Base-by-base conservation (phyloP, 2,888 invertebrate species). In the Monopis laevigella region DNA sequence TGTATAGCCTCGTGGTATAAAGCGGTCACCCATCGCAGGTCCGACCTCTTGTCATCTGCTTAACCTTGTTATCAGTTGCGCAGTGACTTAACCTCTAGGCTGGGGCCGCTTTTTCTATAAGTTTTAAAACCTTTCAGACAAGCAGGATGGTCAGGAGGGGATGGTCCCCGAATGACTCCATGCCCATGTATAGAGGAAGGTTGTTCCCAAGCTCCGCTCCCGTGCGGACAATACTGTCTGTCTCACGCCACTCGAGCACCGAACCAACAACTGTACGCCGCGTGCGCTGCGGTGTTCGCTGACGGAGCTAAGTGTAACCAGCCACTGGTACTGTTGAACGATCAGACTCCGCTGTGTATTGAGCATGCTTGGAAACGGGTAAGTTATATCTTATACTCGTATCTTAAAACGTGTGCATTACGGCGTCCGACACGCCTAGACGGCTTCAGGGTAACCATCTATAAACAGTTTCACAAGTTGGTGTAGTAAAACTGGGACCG, bases 291-390 rank as follows among this genome's bases (percentile, higher is more conserved):
- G 1, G 81, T 81, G 46, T 82, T 81, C 58, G 78, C 78, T 2
- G 80, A 74, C 35, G 81, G 81, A 1, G 61, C 72, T 46, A 64
- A 77, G 44, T 82, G 82, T 51, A 64, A 69, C 48, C 75, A 74
- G 49, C 80, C 81, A 48, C 64, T 82, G 21, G 40, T 81, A 43
- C 77, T 77, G 57, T 64, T 81, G 43, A 62, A 65, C 7, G 70
- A 71, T 16, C 73, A 93, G 62, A 83, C 93, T 59, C 93, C 96
- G 35, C 82, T 96, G 5, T 96, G 96, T 63, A 83, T 87, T 5
- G 92, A 92, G 55, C 96, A 96, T 68, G 90, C 90, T 1, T 86
- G 90, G 69, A 91, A 92, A 66, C 82, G 91, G 66, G 88, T 88
- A 56, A 61, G 75, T 51, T n/a, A n/a, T n/a, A n/a, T n/a, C n/a